Evolutionary conservation across 2,113 vertebrate genomes (phyloP), one percentile per base, ranked within the genome.

Genomic region (Cervus canadensis): DNA sequence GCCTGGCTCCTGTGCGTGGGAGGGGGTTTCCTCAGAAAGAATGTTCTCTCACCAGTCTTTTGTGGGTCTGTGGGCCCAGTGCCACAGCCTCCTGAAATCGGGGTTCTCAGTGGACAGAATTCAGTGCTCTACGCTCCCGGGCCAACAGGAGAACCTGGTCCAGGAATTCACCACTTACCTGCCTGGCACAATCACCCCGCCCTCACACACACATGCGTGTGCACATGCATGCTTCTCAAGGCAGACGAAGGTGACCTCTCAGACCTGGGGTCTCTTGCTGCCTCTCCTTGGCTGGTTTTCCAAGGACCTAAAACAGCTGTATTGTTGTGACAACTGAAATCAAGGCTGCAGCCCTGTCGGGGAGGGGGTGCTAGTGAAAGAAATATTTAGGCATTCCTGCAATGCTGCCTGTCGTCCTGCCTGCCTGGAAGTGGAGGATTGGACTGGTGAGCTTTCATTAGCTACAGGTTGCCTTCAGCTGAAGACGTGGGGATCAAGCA

Each of bases 1-100:
- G 12, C 91, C 15, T 5, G 1, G 9, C 4, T 50, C 23, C 21
- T 0, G 1, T 2, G 1, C 2, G 0, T 28, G 9, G 12, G n/a
- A 50, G 13, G 9, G 6, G 5, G 14, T 19, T 91, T 91, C 26
- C 48, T 13, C 40, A 19, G 50, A 25, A 19, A 67, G 78, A 16
- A 6, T 36, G 40, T 62, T 50, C 50, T 57, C 74, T 21, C 52
- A 12, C 7, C 8, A 30, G 36, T 33, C 10, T 4, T 43, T 12
- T 26, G 50, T 91, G 62, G 45, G 1, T 54, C 19, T 90, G 21
- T 30, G 86, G 56, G 71, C 6, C 52, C 3, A 11, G 16, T 21
- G 60, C 40, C 28, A 14, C 23, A 36, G 7, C 19, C 56, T 48
- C 83, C 94, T 60, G n/a, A 33, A 33, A 33, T 0, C n/a, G 17